A percentile compares a stretch with the other conserved stretches of the same genome.
Conservation (phyloP, 2,888 invertebrate genomes). For the Barypeithes pellucidus region DNA sequence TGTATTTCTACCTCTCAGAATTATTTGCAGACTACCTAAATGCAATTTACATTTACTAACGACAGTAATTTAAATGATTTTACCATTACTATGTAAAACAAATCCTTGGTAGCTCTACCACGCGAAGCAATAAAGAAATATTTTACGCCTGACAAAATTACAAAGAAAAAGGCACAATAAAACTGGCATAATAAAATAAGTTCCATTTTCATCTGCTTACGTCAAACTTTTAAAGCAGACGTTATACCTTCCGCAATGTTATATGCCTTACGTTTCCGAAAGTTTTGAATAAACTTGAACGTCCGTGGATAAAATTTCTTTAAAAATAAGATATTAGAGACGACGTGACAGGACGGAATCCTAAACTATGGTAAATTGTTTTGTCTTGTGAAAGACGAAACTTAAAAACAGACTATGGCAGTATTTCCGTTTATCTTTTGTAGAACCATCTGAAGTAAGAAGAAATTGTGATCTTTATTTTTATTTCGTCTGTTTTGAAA, state of each 20-base stretch:
- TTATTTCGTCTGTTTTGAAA: too few relatives aligned
- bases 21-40: too few relatives aligned
- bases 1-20: too few relatives aligned
- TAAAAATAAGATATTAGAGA: conserved; percentile 1
- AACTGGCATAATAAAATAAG: conserved; percentile 2
- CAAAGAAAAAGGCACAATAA: background rate
- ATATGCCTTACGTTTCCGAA: background rate
- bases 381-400: background rate
- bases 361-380: background rate
- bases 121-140: too few relatives aligned
- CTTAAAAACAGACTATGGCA: background rate
- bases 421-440: background rate
- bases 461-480: too few relatives aligned
- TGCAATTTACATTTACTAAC: too few relatives aligned
- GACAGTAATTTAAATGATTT: too few relatives aligned
- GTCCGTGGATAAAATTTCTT: background rate
- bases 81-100: too few relatives aligned
- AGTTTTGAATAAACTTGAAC: conserved; percentile 12
- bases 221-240: conserved; percentile 2
- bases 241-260: conserved; percentile 1
- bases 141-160: background rate
- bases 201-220: background rate
- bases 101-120: too few relatives aligned
- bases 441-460: too few relatives aligned
- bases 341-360: background rate